A percentile compares a stretch with the other conserved stretches of the same genome.
Evolutionary conservation across 2,113 vertebrate species (phyloP).

Genomic region (Gobius niger): DNA sequence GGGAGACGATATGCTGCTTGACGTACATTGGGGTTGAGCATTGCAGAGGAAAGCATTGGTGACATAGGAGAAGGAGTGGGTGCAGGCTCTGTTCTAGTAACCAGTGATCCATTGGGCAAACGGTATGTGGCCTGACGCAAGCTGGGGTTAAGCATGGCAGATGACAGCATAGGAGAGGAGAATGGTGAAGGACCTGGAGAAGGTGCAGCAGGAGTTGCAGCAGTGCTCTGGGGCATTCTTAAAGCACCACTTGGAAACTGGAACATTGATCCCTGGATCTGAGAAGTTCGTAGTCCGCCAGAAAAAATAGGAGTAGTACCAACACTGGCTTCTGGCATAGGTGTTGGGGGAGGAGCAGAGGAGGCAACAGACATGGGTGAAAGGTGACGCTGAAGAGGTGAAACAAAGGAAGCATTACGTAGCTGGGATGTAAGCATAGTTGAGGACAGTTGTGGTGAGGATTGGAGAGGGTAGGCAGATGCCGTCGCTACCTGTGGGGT

Average conservation of each 20-base stretch:
- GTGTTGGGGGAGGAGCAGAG: slow-evolving; percentile 30
- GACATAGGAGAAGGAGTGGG: slow-evolving; percentile 31
- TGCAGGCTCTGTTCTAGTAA: slow-evolving; percentile 52
- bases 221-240: slow-evolving; percentile 42
- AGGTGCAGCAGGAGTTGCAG: slow-evolving; percentile 37
- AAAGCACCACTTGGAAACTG: slow-evolving; percentile 66
- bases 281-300: slow-evolving; percentile 48
- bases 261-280: slow-evolving; percentile 64
- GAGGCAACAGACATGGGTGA: slow-evolving; percentile 35
- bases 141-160: slow-evolving; percentile 57
- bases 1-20: slow-evolving; percentile 53
- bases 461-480: slow-evolving; percentile 16
- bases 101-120: slow-evolving; percentile 62
- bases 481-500: slow-evolving; percentile 33
- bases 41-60: slow-evolving; percentile 59
- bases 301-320: slow-evolving; percentile 49
- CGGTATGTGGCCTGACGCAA: slow-evolving; percentile 60
- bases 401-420: slow-evolving; percentile 65
- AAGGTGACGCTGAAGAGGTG: slow-evolving; percentile 54
- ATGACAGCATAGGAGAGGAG: slow-evolving; percentile 58
- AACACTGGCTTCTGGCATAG: slow-evolving; percentile 34
- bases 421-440: slow-evolving; percentile 69
- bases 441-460: slow-evolving; percentile 68
- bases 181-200: slow-evolving; percentile 19
- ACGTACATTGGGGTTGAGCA: slow-evolving; percentile 48